Percentiles rank a stretch among this genome's conserved stretches.
Evolutionary conservation across 2,113 vertebrate genomes (phyloP).

Genomic region (Caranx melampygus): DNA sequence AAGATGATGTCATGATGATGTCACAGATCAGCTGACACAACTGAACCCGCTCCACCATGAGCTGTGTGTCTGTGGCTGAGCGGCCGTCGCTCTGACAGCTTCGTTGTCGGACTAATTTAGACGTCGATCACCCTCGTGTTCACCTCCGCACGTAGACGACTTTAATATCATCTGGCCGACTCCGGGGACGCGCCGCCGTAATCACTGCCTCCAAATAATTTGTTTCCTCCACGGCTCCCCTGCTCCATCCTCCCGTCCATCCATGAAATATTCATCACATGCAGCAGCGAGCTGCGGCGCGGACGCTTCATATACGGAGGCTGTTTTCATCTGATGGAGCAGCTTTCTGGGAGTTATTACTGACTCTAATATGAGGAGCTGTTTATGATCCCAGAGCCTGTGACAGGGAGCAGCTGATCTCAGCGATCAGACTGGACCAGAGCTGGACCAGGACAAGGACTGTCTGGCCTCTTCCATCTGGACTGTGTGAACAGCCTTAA

Average conservation of each 20-base stretch:
- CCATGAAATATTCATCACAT: constrained; percentile 56
- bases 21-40: too few relatives aligned
- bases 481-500: too few relatives aligned
- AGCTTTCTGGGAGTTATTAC: constrained; percentile 60
- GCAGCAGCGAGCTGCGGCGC: constrained; percentile 9
- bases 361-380: constrained; percentile 49
- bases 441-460: too few relatives aligned
- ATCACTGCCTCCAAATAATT: constrained; percentile 76
- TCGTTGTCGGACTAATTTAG: constrained; percentile 75
- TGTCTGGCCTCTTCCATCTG: too few relatives aligned
- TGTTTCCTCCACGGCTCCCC: constrained; percentile 74
- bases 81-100: too few relatives aligned
- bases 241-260: constrained; percentile 47
- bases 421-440: too few relatives aligned
- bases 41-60: too few relatives aligned
- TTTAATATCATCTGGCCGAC: constrained; percentile 74
- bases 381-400: constrained; percentile 3
- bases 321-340: constrained; percentile 45
- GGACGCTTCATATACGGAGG: constrained; percentile 2
- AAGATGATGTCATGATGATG: too few relatives aligned
- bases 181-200: constrained; percentile 56
- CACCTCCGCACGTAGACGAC: constrained; percentile 60
- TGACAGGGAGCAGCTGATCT: too few relatives aligned
- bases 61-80: too few relatives aligned
- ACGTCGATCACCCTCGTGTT: constrained; percentile 76